phyloP scores from a whole-genome alignment of 2,797 vertebrate species.

The Podargus strigoides region DNA sequence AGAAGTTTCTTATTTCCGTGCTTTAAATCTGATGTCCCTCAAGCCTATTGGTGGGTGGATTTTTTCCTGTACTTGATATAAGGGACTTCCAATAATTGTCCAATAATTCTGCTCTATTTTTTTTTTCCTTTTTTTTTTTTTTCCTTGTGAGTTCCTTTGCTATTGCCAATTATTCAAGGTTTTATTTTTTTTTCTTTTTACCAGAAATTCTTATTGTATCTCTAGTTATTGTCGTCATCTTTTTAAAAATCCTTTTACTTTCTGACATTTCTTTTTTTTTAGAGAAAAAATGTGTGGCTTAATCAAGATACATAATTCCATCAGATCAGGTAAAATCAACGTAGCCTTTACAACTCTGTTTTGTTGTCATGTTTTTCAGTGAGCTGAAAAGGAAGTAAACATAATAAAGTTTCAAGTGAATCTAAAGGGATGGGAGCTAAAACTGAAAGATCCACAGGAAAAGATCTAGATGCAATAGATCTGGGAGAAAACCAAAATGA shows the following conservation, averaged over 20 bases:
- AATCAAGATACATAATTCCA: not conserved
- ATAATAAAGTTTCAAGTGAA: not conserved
- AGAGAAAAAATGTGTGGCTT: not conserved
- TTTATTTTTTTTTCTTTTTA: not conserved
- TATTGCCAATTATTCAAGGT: not conserved
- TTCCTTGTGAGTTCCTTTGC: not conserved
- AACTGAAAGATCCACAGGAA: not conserved
- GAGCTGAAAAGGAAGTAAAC: not conserved
- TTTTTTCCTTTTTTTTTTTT: not conserved
- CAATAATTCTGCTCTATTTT: not conserved
- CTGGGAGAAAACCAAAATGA: not conserved
- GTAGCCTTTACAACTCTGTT: not conserved
- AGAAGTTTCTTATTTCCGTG: not conserved
- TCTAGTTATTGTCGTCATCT: not conserved
- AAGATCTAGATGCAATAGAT: not conserved
- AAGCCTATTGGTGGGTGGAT: not conserved
- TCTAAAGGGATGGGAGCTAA: not conserved
- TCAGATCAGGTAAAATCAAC: not conserved
- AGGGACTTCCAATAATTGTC: not conserved
- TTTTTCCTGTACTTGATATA: not conserved
- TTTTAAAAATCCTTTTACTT: not conserved
- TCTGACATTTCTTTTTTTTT: not conserved
- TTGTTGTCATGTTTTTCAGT: not conserved
- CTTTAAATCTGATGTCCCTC: not conserved
- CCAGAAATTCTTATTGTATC: not conserved